Evolutionary conservation across 2,113 vertebrate species (phyloP).

Genomic region (Dromiciops gliroides): DNA sequence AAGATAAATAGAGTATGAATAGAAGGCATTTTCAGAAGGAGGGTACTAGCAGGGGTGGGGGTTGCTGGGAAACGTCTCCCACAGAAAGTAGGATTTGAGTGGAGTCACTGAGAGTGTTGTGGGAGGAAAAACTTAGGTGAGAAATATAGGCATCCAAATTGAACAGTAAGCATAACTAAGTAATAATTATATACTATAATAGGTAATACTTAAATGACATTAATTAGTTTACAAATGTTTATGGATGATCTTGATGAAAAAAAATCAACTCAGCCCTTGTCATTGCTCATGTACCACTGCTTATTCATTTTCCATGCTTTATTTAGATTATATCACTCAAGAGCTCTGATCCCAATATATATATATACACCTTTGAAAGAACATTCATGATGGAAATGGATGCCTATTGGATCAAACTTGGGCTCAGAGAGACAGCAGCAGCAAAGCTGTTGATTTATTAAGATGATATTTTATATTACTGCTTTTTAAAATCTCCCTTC

Average conservation of each 20-base stretch:
- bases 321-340: not conserved
- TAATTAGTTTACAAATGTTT: not conserved
- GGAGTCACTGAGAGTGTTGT: not conserved
- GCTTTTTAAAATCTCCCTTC: not conserved
- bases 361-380: not conserved
- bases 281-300: not conserved
- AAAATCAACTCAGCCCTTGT: not conserved
- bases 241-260: not conserved
- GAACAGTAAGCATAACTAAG: constrained; percentile 9
- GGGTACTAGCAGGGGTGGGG: not conserved
- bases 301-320: not conserved
- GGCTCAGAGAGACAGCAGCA: not conserved
- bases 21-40: not conserved
- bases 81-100: not conserved
- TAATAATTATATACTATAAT: not conserved
- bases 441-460: not conserved
- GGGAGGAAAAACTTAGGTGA: not conserved
- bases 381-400: not conserved
- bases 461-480: not conserved
- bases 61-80: not conserved
- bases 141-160: not conserved
- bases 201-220: not conserved
- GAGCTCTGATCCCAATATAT: not conserved
- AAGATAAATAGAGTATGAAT: not conserved
- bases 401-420: not conserved